Percentiles rank a stretch among this genome's conserved stretches.
Conservation (phyloP, 1,140 invertebrate species). For the Diuraphis noxia region DNA sequence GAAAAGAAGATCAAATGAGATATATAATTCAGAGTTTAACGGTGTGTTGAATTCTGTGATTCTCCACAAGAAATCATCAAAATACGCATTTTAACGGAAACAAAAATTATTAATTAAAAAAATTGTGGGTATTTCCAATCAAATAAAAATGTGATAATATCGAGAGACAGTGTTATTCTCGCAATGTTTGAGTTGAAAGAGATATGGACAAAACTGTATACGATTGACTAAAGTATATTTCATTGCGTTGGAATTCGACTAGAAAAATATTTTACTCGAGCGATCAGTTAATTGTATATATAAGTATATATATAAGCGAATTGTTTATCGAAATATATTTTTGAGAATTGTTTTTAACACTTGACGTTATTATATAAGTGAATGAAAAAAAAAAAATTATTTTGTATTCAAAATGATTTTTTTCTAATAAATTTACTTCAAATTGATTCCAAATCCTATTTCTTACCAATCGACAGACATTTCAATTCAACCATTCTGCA, state of each 20-base stretch:
- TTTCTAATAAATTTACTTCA: not conserved
- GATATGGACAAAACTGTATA: not conserved
- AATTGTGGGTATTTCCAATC: not conserved
- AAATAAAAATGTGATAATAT: not conserved
- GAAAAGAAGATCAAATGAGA: not conserved
- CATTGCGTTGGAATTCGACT: not conserved
- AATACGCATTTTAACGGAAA: not conserved
- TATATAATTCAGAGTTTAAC: not conserved
- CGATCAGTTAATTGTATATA: too few relatives aligned
- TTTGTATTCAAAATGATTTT: not conserved
- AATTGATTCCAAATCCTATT: not conserved
- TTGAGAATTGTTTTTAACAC: not conserved
- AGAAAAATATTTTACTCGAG: not conserved
- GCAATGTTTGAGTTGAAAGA: not conserved
- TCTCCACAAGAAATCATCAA: not conserved
- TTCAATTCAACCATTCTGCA: not conserved
- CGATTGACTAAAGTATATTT: not conserved
- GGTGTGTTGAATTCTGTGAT: not conserved
- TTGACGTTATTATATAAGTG: not conserved
- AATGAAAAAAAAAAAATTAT: too few relatives aligned
- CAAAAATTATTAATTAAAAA: constrained; percentile 5
- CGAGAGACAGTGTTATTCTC: not conserved
- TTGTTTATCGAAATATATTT: not conserved
- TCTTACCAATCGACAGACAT: not conserved
- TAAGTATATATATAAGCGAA: too few relatives aligned